Percentiles rank a stretch among this genome's conserved stretches.
Conservation (phyloP, 2,113 vertebrate species). For the Pagrus major region DNA sequence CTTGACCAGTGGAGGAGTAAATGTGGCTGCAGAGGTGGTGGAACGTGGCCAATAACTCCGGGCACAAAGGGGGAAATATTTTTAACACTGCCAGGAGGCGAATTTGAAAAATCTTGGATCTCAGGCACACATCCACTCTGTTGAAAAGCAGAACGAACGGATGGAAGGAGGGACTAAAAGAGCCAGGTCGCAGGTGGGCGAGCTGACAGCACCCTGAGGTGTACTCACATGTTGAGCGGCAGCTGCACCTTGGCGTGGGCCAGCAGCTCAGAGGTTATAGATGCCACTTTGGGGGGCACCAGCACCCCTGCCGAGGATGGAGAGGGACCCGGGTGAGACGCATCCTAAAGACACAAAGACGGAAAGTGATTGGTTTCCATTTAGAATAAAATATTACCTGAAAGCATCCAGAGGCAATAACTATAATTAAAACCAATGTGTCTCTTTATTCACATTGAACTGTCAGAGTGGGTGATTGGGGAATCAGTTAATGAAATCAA, state of each 20-base stretch:
- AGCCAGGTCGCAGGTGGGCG: conserved; percentile 25
- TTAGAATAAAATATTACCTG: conserved; percentile 18
- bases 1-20: conserved; percentile 66
- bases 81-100: conserved; percentile 43
- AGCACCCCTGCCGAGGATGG: conserved; percentile 78
- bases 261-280: conserved; percentile 90
- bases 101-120: conserved; percentile 37
- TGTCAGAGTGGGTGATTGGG: conserved; percentile 12
- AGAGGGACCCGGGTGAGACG: conserved; percentile 70
- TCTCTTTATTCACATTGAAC: conserved; percentile 47
- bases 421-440: conserved; percentile 29
- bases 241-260: conserved; percentile 92
- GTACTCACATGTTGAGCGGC: conserved; percentile 97
- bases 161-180: conserved; percentile 16
- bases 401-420: conserved; percentile 38
- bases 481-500: conserved; percentile 28
- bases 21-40: conserved; percentile 61
- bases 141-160: conserved; percentile 9
- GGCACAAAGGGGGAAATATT: conserved; percentile 61
- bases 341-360: conserved; percentile 57
- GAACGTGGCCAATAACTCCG: conserved; percentile 63
- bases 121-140: conserved; percentile 12
- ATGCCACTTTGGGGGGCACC: conserved; percentile 88
- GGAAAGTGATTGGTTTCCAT: conserved; percentile 18
- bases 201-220: conserved; percentile 35